Evolutionary conservation across 2,113 vertebrate species (phyloP), one percentile per base, ranked within the genome.

Genomic region (Columbina picui): DNA sequence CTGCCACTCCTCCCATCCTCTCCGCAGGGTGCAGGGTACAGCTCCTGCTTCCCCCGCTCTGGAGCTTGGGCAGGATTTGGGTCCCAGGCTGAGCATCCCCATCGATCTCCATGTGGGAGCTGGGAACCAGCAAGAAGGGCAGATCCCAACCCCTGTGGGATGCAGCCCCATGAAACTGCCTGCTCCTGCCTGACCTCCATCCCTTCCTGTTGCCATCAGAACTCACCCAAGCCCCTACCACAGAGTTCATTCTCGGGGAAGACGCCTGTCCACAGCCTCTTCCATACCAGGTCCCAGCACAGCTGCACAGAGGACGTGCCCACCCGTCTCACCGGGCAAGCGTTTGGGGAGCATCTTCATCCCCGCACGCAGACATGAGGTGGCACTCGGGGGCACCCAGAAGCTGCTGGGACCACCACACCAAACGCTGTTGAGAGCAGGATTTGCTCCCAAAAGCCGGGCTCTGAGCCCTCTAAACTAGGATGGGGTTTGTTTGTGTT

Each of bases 301-400:
- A 0, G 39, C 76, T 55, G 55, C 0, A 0, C 10, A 4, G 71
- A 6, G 76, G 43, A 55, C 0, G 2, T 41, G 36, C 23, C 49
- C 47, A 55, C 65, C 49, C 0, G 0, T 15, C 16, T 69, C 1
- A 0, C 74, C 0, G 2, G 10, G 9, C 0, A 10, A 38, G 23
- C 1, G 2, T 29, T 6, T 7, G 12, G n/a, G 59, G 34, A 63
- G 5, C 75, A 19, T 25, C 76, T 63, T 56, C 64, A 29, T 4
- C 74, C 63, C 27, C 1, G 0, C 20, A 5, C 0, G 0, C 61
- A 41, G 27, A 29, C 61, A 34, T 0, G 1, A 41, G 49, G 49
- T 38, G 50, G 75, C 43, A 7, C 47, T 49, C 2, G 1, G 18
- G 9, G 50, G 14, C 13, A 11, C 13, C 0, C 12, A 8, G 71